Evolutionary conservation across 2,888 invertebrate species (phyloP).

Genomic region (Liodrosophila aerea): DNA sequence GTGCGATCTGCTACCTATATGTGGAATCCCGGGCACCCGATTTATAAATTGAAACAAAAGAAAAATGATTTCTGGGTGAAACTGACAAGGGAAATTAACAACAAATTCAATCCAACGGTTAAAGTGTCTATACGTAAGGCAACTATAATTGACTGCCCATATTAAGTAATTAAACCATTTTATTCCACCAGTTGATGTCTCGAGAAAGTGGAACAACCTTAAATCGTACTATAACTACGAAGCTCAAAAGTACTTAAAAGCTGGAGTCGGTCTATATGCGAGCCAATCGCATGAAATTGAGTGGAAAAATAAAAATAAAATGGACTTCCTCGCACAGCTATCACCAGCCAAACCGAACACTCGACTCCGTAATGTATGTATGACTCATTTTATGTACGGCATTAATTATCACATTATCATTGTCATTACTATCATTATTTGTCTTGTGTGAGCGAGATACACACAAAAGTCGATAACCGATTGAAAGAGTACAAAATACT

Average conservation of each 20-base stretch:
- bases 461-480: conserved; percentile 4
- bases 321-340: conserved; percentile 23
- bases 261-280: conserved; percentile 8
- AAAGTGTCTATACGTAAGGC: conserved; percentile 15
- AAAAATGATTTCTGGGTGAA: conserved; percentile 35
- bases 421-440: conserved; percentile 14
- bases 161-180: neutral
- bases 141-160: neutral
- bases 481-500: conserved; percentile 5
- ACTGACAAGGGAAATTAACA: conserved; percentile 30
- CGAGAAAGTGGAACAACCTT: conserved; percentile 41
- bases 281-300: conserved; percentile 11
- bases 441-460: conserved; percentile 8
- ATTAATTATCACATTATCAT: conserved; percentile 10
- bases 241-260: conserved; percentile 16
- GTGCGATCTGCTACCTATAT: conserved; percentile 26
- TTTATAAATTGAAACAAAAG: conserved; percentile 28
- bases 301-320: conserved; percentile 37
- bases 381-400: neutral
- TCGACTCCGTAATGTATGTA: conserved; percentile 5
- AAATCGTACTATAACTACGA: conserved; percentile 33
- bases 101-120: conserved; percentile 11
- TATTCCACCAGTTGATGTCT: conserved; percentile 20
- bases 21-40: conserved; percentile 21
- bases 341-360: neutral